Conservation (phyloP, 2,888 invertebrate species). For the Seira ritae region DNA sequence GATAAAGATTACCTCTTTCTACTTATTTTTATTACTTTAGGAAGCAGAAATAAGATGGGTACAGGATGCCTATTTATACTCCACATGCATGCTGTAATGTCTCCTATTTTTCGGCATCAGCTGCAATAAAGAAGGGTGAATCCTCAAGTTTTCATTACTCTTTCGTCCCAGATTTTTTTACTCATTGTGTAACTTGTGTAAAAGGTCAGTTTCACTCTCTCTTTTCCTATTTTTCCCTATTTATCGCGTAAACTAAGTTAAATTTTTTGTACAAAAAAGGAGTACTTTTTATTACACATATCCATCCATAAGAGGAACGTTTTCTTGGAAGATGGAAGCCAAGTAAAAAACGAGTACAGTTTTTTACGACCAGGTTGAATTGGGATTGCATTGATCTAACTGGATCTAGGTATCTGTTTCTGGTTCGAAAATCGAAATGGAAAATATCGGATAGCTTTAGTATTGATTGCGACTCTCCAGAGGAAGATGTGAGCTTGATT, state of each 20-base stretch:
- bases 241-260: background rate
- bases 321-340: background rate
- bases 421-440: too few species aligned
- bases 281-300: background rate
- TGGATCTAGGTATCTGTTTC: slow-evolving; percentile 22
- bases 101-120: background rate
- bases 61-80: slow-evolving; percentile 12
- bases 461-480: slow-evolving; percentile 12
- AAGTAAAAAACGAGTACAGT: background rate
- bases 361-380: background rate
- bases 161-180: slow-evolving; percentile 42
- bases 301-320: background rate
- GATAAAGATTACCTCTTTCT: slow-evolving; percentile 25
- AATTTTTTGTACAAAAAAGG: background rate
- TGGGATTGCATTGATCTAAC: slow-evolving; percentile 25
- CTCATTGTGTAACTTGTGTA: background rate
- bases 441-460: slow-evolving; percentile 6
- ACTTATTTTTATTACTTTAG: slow-evolving; percentile 54
- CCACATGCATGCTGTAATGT: background rate
- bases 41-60: slow-evolving; percentile 41
- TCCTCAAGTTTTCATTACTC: slow-evolving; percentile 31
- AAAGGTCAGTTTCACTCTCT: slow-evolving; percentile 64
- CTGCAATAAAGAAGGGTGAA: slow-evolving; percentile 52
- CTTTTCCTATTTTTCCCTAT: slow-evolving; percentile 27
- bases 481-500: too few species aligned